A percentile compares a stretch with the other conserved stretches of the same genome.
Conservation (phyloP, 2,113 vertebrate genomes). For the Cepphus grylle region DNA sequence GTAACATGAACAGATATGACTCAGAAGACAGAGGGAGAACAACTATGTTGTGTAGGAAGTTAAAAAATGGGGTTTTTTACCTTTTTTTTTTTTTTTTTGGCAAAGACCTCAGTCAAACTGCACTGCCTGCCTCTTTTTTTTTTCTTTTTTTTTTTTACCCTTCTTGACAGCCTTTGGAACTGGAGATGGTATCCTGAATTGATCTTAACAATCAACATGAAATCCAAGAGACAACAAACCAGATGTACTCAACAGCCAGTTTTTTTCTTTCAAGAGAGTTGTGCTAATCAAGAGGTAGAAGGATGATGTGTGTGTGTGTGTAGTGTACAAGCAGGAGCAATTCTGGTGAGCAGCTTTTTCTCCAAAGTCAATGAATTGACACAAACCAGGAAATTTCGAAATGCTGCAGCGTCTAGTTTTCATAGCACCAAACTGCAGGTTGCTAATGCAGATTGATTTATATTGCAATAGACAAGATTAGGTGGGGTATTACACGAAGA, state of each 20-base stretch:
- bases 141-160: neutral
- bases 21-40: conserved; percentile 38
- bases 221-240: neutral
- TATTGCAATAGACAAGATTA: neutral
- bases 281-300: neutral
- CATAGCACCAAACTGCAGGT: neutral
- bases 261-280: neutral
- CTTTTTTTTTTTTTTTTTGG: neutral
- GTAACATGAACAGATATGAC: conserved; percentile 29
- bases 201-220: neutral
- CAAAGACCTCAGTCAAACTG: neutral
- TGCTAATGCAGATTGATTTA: neutral
- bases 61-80: neutral
- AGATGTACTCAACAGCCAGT: neutral
- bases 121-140: neutral
- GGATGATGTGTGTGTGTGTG: too few species aligned
- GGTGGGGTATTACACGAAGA: neutral
- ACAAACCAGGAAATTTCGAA: neutral
- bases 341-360: neutral
- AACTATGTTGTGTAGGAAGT: conserved; percentile 34
- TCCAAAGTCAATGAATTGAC: neutral
- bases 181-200: neutral
- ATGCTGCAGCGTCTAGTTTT: neutral
- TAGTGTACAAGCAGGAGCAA: neutral
- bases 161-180: neutral